Evolutionary conservation across 2,888 invertebrate genomes (phyloP), one percentile per base, ranked within the genome.

Genomic region (Diarsia rubi): DNA sequence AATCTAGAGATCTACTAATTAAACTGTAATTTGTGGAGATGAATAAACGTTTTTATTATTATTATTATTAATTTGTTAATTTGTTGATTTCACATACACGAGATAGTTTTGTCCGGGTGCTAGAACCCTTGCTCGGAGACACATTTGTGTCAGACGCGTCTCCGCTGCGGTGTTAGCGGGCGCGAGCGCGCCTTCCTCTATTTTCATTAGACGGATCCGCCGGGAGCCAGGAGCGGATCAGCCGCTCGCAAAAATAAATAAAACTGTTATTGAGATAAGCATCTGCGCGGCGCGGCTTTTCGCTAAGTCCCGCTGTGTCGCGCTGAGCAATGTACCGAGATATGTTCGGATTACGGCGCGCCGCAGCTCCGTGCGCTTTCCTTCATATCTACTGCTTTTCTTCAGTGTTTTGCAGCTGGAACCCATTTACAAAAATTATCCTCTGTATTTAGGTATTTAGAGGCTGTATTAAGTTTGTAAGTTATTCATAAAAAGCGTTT

Each of bases 211-310:
- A 91, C 90, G 90, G 91, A 92, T 93, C 95, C 94, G 89, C 92
- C 84, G 95, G 93, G 94, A 93, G 93, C 83, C 84, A 94, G 93
- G 94, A 93, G 93, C 83, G 95, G 96, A 96, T 96, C 95, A 95
- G 93, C 83, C 93, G 93, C 93, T 94, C 92, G 94, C 94, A 96
- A 96, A 96, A 96, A 96, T 96, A 96, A 96, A 96, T 96, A 96
- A 96, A 96, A 96, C 95, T 96, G 96, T 96, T 96, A 96, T 96
- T 96, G 96, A 95, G 96, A 96, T 96, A 96, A 96, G 94, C 96
- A 96, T 96, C 96, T 96, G 96, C 94, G 92, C 93, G 90, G 92
- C 91, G 92, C 93, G 95, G 95, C 95, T 95, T 95, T 95, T 89
- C 94, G 92, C 95, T 96, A 96, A 96, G 95, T 95, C 96, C 95